Evolutionary conservation across 2,888 invertebrate species (phyloP), one percentile per base, ranked within the genome.

Genomic region (Nesidiocoris tenuis): DNA sequence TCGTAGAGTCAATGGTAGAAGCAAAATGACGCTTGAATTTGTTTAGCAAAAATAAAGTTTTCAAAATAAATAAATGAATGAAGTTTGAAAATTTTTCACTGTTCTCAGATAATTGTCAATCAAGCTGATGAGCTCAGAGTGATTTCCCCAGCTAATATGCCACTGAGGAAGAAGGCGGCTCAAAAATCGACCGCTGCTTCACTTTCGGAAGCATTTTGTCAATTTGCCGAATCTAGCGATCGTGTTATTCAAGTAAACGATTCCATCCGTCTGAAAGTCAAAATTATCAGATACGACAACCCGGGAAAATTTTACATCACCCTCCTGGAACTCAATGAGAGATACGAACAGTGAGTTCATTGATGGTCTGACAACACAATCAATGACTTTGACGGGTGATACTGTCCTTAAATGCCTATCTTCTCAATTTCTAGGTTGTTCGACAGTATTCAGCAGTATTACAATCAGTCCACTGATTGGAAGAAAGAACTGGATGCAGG

Each of bases 301-400:
- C 79, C 79, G 22, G 74, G 74, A 25, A 76, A 78, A 59, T 76
- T 78, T 56, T 78, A 76, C 65, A 9, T 78, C 3, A 64, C 74
- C 9, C 54, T 64, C 17, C 55, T 39, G 2, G 57, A 18, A 9
- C 9, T 59, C 1, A 12, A 64, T 16, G 18, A 66, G 0, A n/a
- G 12, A 3, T 66, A 59, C n/a, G 59, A 66, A 17, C 1, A 39
- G 79, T 79, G 22, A 75, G 76, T 74, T 12, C 12, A 39, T 59
- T 3, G 3, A 9, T 59, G n/a, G 18, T n/a, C n/a, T n/a, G n/a
- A n/a, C 12, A 61, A 3, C 63, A 61, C 21, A 71, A 19, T 56
- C 22, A 72, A 16, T 65, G 65, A 17, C 17, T n/a, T n/a, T n/a
- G n/a, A n/a, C n/a, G n/a, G n/a, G n/a, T n/a, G n/a, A n/a, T n/a